Conservation (phyloP, 2,113 vertebrate species). For the Leuciscus idus region DNA sequence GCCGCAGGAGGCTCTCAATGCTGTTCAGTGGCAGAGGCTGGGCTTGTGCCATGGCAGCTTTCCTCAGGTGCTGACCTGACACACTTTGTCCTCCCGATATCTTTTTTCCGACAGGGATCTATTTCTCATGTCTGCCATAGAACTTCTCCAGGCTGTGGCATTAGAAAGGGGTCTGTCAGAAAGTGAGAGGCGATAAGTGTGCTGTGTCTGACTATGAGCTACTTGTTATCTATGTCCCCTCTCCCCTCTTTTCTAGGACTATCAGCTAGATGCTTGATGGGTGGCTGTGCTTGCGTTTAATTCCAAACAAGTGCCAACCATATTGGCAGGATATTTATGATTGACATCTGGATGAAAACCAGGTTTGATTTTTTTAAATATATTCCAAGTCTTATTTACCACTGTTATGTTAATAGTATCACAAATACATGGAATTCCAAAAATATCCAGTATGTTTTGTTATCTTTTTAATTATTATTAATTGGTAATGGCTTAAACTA, state of each 20-base stretch:
- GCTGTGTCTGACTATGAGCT: slow-evolving; percentile 68
- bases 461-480: neutral
- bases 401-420: neutral
- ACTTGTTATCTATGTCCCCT: slow-evolving; percentile 76
- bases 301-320: slow-evolving; percentile 40
- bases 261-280: slow-evolving; percentile 45
- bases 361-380: neutral
- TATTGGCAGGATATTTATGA: neutral
- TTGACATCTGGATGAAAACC: neutral
- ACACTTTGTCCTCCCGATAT: slow-evolving; percentile 69
- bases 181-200: slow-evolving; percentile 74
- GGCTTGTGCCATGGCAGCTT: slow-evolving; percentile 58
- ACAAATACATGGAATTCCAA: slow-evolving; percentile 13
- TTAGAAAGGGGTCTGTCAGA: slow-evolving; percentile 77
- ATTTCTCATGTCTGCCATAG: slow-evolving; percentile 64
- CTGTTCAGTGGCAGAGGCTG: slow-evolving; percentile 56
- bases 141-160: slow-evolving; percentile 66
- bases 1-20: slow-evolving; percentile 50
- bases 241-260: slow-evolving; percentile 59
- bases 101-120: slow-evolving; percentile 73
- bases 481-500: neutral
- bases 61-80: slow-evolving; percentile 68
- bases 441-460: neutral
- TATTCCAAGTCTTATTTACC: neutral
- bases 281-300: slow-evolving; percentile 4